phyloP scores from a whole-genome alignment of 2,888 invertebrate species.

The Caenorhabditis becei region DNA sequence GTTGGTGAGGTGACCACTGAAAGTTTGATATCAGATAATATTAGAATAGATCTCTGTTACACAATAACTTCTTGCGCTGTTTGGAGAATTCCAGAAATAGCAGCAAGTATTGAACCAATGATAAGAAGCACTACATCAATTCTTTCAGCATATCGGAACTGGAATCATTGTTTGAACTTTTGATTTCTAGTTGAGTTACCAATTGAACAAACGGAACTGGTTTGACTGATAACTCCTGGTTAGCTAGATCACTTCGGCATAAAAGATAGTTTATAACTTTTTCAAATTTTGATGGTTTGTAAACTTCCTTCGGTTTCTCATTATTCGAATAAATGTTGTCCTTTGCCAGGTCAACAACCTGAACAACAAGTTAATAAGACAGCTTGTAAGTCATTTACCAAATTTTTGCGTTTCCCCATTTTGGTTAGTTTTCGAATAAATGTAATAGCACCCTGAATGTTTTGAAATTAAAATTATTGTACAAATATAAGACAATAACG shows the following conservation, averaged over 20 bases:
- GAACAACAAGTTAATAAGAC: too few relatives aligned
- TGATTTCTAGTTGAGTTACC: constrained; percentile 55
- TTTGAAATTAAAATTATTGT: too few relatives aligned
- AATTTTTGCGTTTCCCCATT: too few relatives aligned
- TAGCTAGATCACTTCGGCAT: constrained; percentile 65
- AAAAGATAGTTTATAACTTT: constrained; percentile 62
- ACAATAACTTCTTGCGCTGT: constrained; percentile 64
- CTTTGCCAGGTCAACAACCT: too few relatives aligned
- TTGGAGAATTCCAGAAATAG: constrained; percentile 61
- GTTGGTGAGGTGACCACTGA: constrained; percentile 67
- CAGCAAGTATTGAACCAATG: constrained; percentile 57
- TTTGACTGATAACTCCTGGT: constrained; percentile 53
- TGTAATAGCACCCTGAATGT: too few relatives aligned
- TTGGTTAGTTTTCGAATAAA: too few relatives aligned
- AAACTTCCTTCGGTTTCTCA: constrained; percentile 24
- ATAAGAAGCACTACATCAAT: constrained; percentile 61
- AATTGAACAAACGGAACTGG: constrained; percentile 62
- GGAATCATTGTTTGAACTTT: too few relatives aligned
- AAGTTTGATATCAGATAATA: not conserved
- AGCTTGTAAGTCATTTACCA: too few relatives aligned
- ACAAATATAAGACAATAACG: too few relatives aligned
- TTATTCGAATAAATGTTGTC: too few relatives aligned
- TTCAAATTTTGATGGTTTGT: constrained; percentile 58
- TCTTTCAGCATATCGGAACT: constrained; percentile 11
- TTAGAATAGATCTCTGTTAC: not conserved